phyloP scores from a whole-genome alignment of 2,888 invertebrate species.

The Parelbella ahira region DNA sequence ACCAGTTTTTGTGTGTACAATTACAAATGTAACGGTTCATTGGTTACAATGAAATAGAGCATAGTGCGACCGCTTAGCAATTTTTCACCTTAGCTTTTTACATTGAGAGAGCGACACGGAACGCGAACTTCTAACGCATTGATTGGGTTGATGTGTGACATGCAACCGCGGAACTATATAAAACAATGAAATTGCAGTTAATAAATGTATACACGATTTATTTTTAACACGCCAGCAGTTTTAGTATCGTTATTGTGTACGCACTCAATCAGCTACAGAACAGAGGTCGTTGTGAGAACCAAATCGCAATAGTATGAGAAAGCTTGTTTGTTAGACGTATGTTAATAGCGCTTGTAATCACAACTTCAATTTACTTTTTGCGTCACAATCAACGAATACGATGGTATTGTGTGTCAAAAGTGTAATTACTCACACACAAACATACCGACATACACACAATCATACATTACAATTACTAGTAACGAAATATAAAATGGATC shows the following conservation, averaged over 20 bases:
- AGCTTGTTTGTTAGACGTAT: slow-evolving; percentile 62
- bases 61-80: slow-evolving; percentile 5
- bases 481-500: too few species aligned
- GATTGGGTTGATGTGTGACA: slow-evolving; percentile 17
- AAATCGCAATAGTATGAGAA: slow-evolving; percentile 55
- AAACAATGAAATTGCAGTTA: slow-evolving; percentile 17
- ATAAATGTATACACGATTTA: slow-evolving; percentile 6
- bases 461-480: too few species aligned
- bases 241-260: slow-evolving; percentile 46
- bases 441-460: too few species aligned
- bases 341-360: slow-evolving; percentile 55
- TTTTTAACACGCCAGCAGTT: too few species aligned
- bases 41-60: neutral
- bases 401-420: slow-evolving; percentile 43
- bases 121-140: slow-evolving; percentile 6
- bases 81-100: slow-evolving; percentile 9
- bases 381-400: slow-evolving; percentile 43
- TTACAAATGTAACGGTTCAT: slow-evolving; percentile 2
- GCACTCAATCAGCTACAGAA: slow-evolving; percentile 47
- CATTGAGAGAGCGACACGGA: too few species aligned
- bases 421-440: slow-evolving; percentile 34
- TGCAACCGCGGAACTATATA: slow-evolving; percentile 11
- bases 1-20: too few species aligned
- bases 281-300: slow-evolving; percentile 62
- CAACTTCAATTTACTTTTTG: slow-evolving; percentile 65